Evolutionary conservation across 2,113 vertebrate genomes (phyloP).

Genomic region (Lates calcarifer): DNA sequence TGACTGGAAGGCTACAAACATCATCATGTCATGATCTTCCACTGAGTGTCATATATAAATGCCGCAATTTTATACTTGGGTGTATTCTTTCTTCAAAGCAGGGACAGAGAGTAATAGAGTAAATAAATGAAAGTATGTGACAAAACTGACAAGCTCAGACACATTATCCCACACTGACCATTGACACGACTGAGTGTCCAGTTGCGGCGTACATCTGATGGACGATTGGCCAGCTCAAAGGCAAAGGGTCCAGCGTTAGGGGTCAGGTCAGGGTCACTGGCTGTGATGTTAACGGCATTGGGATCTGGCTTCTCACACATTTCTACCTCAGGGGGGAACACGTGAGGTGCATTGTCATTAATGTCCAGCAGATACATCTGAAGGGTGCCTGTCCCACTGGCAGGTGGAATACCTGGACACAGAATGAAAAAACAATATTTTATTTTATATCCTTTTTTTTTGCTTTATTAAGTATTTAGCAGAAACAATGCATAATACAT

Average conservation of each 20-base stretch:
- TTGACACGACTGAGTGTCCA: slow-evolving; percentile 94
- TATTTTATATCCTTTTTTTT: neutral
- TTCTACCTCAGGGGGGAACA: slow-evolving; percentile 94
- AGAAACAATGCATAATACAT: neutral
- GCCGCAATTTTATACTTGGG: too few relatives aligned
- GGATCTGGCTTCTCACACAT: slow-evolving; percentile 93
- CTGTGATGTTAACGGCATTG: slow-evolving; percentile 95
- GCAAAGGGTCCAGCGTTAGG: slow-evolving; percentile 94
- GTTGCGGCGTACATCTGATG: slow-evolving; percentile 90
- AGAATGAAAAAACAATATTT: neutral
- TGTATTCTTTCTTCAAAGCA: neutral
- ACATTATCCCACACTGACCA: slow-evolving; percentile 79
- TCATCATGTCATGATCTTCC: too few relatives aligned
- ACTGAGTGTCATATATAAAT: too few relatives aligned
- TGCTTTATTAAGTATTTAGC: neutral
- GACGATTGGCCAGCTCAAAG: slow-evolving; percentile 92
- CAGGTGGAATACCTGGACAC: slow-evolving; percentile 89
- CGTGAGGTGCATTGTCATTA: slow-evolving; percentile 95
- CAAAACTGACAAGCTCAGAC: neutral
- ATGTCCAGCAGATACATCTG: slow-evolving; percentile 96
- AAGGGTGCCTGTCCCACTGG: slow-evolving; percentile 95
- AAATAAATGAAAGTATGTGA: neutral
- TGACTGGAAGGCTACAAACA: too few relatives aligned
- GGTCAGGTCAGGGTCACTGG: slow-evolving; percentile 91
- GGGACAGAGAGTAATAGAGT: neutral